These are phyloP conservation scores for Notocelia uddmanniana DNA, from an alignment of 2,888 invertebrate genomes.

Conservation along the genomic window DNA sequence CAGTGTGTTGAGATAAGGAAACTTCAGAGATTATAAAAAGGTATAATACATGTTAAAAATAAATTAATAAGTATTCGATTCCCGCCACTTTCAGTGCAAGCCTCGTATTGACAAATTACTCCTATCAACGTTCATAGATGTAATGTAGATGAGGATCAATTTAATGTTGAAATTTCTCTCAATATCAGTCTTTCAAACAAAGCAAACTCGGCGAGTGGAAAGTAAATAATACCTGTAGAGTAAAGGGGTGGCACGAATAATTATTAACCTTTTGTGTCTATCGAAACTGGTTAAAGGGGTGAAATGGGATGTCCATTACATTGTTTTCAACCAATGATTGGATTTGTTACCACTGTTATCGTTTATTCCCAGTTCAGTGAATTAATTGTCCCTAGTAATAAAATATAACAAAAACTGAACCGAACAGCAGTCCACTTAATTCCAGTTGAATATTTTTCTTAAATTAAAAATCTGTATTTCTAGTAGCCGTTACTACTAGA, in stretches of 20 bases:
- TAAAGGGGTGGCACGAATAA: constrained; percentile 43
- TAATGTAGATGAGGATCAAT: constrained; percentile 22
- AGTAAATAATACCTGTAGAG: constrained; percentile 43
- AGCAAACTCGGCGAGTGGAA: constrained; percentile 39
- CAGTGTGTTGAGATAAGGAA: no score
- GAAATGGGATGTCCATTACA: constrained; percentile 28
- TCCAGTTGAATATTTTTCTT: neutral
- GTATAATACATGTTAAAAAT: no score
- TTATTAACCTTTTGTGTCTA: constrained; percentile 38
- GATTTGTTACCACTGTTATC: constrained; percentile 10
- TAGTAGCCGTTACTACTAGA: no score
- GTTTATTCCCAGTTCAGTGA: constrained; percentile 1
- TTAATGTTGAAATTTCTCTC: constrained; percentile 23
- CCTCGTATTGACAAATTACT: neutral
- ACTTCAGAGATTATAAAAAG: no score
- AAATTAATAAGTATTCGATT: no score
- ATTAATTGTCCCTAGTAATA: neutral
- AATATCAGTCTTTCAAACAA: constrained; percentile 35
- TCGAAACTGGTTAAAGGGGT: constrained; percentile 33
- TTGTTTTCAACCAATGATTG: constrained; percentile 32
- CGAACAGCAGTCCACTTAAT: neutral
- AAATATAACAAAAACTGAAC: neutral
- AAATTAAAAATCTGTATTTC: constrained; percentile 15
- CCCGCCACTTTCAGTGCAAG: no score
- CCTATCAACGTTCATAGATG: constrained; percentile 27